phyloP scores from a whole-genome alignment of 1,140 invertebrate genomes.

The Ostrea edulis region DNA sequence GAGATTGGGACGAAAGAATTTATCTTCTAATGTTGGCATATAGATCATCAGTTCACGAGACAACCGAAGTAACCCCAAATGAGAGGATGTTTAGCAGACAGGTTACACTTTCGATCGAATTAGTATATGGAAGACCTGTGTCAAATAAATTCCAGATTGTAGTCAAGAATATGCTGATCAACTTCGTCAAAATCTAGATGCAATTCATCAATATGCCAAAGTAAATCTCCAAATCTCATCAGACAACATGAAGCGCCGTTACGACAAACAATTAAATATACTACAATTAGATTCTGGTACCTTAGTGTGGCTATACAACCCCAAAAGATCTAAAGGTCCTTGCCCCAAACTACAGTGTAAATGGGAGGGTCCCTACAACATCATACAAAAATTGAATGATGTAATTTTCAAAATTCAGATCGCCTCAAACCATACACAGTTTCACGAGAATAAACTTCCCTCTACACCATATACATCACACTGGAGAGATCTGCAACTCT shows the following conservation, averaged over 20 bases:
- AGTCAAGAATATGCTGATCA: too few species aligned
- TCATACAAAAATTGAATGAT: constrained; percentile 43
- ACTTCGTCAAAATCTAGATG: background rate
- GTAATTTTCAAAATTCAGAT: constrained; percentile 52
- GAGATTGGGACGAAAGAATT: too few species aligned
- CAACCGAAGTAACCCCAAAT: constrained; percentile 48
- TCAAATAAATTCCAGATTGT: too few species aligned
- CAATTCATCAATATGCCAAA: constrained; percentile 23
- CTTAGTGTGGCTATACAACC: constrained; percentile 41
- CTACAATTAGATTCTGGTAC: background rate
- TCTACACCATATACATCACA: background rate
- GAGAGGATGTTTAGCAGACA: constrained; percentile 46
- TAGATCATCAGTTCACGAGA: constrained; percentile 46
- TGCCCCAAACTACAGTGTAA: constrained; percentile 45
- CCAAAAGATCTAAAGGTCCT: constrained; percentile 5
- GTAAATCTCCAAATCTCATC: constrained; percentile 5
- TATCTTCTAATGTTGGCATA: constrained; percentile 52
- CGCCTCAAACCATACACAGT: constrained; percentile 41
- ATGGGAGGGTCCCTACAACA: constrained; percentile 45
- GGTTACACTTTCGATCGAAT: constrained; percentile 36
- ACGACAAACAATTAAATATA: constrained; percentile 32
- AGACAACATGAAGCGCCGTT: constrained; percentile 39
- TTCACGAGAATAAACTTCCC: background rate
- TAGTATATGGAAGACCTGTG: too few species aligned
- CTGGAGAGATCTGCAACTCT: background rate